phyloP scores from a whole-genome alignment of 2,113 vertebrate genomes.

The Dissostichus mawsoni region DNA sequence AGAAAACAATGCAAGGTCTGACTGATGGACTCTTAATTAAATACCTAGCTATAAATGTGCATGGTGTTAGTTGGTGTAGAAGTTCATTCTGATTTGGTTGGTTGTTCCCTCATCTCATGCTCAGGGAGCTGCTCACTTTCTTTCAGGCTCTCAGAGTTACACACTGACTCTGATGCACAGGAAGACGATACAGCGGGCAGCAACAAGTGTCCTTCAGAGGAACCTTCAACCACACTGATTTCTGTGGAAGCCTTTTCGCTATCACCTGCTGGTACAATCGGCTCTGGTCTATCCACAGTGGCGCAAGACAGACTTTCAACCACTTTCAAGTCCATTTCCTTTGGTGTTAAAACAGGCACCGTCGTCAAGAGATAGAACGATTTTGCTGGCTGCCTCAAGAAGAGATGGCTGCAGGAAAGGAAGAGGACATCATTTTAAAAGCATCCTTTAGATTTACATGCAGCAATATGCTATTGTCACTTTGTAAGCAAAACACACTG shows the following conservation, averaged over 20 bases:
- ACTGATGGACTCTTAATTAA: background rate
- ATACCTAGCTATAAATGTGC: background rate
- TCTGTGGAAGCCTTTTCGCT: constrained; percentile 8
- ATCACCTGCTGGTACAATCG: background rate
- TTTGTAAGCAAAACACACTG: background rate
- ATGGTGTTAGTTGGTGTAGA: background rate
- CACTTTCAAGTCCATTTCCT: constrained; percentile 30
- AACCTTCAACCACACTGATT: background rate
- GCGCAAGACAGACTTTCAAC: background rate
- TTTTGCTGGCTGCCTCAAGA: constrained; percentile 31
- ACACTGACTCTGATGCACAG: background rate
- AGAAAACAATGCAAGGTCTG: constrained; percentile 5
- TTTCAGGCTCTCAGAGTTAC: background rate
- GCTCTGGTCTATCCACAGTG: background rate
- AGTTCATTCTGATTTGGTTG: constrained; percentile 25
- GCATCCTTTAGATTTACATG: background rate
- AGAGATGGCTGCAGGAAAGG: constrained; percentile 20
- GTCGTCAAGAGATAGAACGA: constrained; percentile 28
- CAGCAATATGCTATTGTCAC: background rate
- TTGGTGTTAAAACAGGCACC: constrained; percentile 16
- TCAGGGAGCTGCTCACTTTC: constrained; percentile 16
- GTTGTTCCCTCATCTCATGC: background rate
- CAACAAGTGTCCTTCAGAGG: background rate
- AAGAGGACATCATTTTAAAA: background rate
- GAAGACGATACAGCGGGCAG: background rate